Evolutionary conservation across 2,888 invertebrate species (phyloP).

Genomic region (Choreutis nemorana): DNA sequence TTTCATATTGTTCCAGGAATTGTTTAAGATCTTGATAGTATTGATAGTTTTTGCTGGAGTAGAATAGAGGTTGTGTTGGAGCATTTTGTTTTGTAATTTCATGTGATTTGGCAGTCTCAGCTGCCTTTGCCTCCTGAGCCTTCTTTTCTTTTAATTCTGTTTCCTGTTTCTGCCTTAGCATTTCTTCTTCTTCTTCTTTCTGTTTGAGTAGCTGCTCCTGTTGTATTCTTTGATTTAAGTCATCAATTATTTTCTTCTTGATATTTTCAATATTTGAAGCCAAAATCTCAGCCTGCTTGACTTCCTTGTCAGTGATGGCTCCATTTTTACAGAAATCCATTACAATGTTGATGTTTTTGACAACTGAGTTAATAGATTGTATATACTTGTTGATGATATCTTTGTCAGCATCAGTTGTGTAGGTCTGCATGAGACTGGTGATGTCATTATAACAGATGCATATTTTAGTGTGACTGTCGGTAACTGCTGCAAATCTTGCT

Average conservation of each 20-base stretch:
- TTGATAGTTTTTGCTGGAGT: constrained; percentile 52
- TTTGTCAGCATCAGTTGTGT: constrained; percentile 38
- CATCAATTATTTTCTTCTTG: constrained; percentile 41
- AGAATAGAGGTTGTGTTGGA: constrained; percentile 37
- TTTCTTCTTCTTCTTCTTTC: constrained; percentile 25
- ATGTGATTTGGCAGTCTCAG: constrained; percentile 14
- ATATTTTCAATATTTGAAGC: constrained; percentile 55
- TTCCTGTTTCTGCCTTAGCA: constrained; percentile 24
- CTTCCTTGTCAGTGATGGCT: constrained; percentile 53
- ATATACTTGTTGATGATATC: constrained; percentile 46
- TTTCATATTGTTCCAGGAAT: constrained; percentile 67
- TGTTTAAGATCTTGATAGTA: constrained; percentile 65
- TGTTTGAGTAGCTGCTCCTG: constrained; percentile 26
- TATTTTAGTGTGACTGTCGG: constrained; percentile 65
- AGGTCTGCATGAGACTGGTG: constrained; percentile 44
- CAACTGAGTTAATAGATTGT: constrained; percentile 36
- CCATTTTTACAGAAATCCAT: constrained; percentile 50
- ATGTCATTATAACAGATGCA: constrained; percentile 64
- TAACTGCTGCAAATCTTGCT: constrained; percentile 59
- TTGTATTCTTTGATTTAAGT: constrained; percentile 29
- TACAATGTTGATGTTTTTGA: constrained; percentile 46
- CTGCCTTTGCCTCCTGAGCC: constrained; percentile 20
- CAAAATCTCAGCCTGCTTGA: constrained; percentile 61
- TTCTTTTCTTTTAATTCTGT: constrained; percentile 34
- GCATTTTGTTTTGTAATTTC: too few relatives aligned